Base-by-base conservation (phyloP, 2,888 invertebrate genomes). In the Cheilosia grossa region DNA sequence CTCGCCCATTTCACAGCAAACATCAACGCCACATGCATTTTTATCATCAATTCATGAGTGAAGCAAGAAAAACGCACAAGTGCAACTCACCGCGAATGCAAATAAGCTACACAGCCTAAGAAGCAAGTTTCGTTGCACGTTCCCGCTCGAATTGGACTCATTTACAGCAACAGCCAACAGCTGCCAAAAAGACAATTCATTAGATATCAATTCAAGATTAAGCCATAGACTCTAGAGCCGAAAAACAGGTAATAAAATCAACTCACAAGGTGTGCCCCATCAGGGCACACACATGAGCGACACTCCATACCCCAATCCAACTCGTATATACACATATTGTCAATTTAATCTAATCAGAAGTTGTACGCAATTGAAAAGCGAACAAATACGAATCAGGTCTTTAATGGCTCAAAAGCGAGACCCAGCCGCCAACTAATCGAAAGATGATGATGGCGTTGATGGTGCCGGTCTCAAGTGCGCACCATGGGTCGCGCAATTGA, bases 331-430 rank as follows among this genome's bases (percentile, higher is more conserved):
- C 27, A 75, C 63, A 69, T 64, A 79, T 83, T 74, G 82, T 83
- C 79, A 83, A 74, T 74, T 74, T 74, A 83, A 79, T 83, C 79
- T 83, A 64, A 79, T 82, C 78, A 82, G 56, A 56, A 75, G 64
- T 51, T 58, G 24, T 70, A 63, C 44, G 63, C 74, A 40, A 69
- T 75, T 64, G 64, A 75, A 42, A 70, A 58, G 49, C 51, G 27
- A 54, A 67, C 59, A 30, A 73, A 53, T 21, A 67, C 63, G 61
- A 74, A 74, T 63, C 49, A 37, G 63, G 63, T 81, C 74, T 74
- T 81, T 53, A 75, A 58, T 63, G 56, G 67, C 51, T 47, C 17
- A 51, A 74, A 56, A 77, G 75, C 61, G 42, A 42, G 42, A 72
- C 70, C 53, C 72, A 59, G 30, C 37, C 58, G 42, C 19, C 70